Evolutionary conservation across 2,888 invertebrate genomes (phyloP).

Genomic region (Druceiella hillmani): DNA sequence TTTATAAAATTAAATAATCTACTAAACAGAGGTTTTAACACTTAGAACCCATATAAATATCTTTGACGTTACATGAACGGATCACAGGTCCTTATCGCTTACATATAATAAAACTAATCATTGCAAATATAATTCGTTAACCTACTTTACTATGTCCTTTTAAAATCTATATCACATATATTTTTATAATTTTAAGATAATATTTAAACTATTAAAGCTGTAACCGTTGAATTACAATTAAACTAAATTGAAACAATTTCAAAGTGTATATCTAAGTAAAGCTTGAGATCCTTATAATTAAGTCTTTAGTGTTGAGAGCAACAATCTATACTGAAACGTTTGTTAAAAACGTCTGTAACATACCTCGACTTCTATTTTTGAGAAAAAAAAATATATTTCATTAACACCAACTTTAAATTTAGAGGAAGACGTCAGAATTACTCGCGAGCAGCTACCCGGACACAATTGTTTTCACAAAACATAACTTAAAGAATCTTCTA

Average conservation of each 20-base stretch:
- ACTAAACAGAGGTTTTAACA: too few species aligned
- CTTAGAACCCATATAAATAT: too few species aligned
- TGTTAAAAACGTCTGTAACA: too few species aligned
- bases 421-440: constrained; percentile 39
- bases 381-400: not conserved
- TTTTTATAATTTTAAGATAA: constrained; percentile 31
- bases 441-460: constrained; percentile 26
- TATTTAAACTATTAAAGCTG: constrained; percentile 36
- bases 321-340: constrained; percentile 40
- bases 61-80: too few species aligned
- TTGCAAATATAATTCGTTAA: too few species aligned
- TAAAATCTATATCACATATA: constrained; percentile 52
- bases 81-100: too few species aligned
- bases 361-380: too few species aligned
- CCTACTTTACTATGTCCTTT: too few species aligned
- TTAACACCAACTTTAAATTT: constrained; percentile 28
- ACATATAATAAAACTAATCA: too few species aligned
- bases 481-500: constrained; percentile 40
- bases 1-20: too few species aligned
- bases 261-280: constrained; percentile 20
- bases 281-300: constrained; percentile 22
- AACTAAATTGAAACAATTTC: constrained; percentile 28
- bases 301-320: constrained; percentile 29
- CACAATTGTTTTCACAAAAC: constrained; percentile 1
- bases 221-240: constrained; percentile 7